Conservation (phyloP, 2,888 invertebrate genomes). For the Steromphala cineraria region DNA sequence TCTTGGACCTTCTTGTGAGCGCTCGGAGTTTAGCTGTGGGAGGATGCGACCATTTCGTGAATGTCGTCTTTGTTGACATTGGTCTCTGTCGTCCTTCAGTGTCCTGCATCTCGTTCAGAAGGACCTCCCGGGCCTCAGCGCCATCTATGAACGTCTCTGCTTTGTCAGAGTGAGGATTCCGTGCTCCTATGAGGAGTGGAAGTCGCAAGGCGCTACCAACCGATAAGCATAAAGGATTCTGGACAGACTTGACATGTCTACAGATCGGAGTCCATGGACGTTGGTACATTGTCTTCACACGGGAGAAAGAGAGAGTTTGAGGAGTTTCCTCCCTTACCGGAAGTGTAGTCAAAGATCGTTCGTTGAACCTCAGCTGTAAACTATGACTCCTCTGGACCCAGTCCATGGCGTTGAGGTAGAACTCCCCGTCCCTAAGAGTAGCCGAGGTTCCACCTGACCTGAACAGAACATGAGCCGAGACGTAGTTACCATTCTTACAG, state of each 20-base stretch:
- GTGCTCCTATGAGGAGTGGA: conserved; percentile 44
- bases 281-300: conserved; percentile 66
- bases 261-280: conserved; percentile 51
- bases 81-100: conserved; percentile 48
- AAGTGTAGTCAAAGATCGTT: not conserved
- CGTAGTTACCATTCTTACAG: conserved; percentile 69
- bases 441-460: conserved; percentile 64
- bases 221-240: conserved; percentile 47
- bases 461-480: conserved; percentile 64
- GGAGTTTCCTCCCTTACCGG: conserved; percentile 16
- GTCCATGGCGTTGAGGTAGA: conserved; percentile 65
- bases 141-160: conserved; percentile 52
- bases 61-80: conserved; percentile 37
- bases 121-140: conserved; percentile 55
- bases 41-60: conserved; percentile 47
- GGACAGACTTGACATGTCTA: conserved; percentile 48
- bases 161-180: conserved; percentile 31
- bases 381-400: conserved; percentile 60
- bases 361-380: not conserved
- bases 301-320: conserved; percentile 47
- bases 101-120: conserved; percentile 55
- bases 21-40: conserved; percentile 65
- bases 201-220: conserved; percentile 42
- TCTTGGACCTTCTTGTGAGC: conserved; percentile 42
- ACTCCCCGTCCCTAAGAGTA: conserved; percentile 67